Conservation (phyloP, 1,140 invertebrate species). For the Drosophila trapezifrons region DNA sequence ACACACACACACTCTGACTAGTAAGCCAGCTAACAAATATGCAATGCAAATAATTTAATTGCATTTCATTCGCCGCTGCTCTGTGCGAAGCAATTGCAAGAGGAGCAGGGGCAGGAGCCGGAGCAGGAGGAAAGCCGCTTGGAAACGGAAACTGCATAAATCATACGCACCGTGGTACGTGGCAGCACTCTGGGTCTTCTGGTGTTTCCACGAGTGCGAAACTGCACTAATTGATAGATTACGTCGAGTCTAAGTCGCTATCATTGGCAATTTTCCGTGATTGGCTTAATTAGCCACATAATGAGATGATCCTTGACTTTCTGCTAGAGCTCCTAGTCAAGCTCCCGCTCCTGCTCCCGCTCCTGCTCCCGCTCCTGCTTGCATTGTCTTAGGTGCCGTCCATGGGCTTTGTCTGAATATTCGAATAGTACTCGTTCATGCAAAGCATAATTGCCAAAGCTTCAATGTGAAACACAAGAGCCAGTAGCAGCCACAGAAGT, state of each 20-base stretch:
- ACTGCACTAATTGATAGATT: constrained; percentile 43
- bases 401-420: constrained; percentile 79
- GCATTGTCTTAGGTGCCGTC: constrained; percentile 82
- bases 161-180: constrained; percentile 65
- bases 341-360: too few species aligned
- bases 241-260: constrained; percentile 16
- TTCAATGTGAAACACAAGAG: constrained; percentile 45
- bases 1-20: constrained; percentile 14
- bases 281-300: constrained; percentile 39
- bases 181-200: constrained; percentile 30
- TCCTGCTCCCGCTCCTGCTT: constrained; percentile 29
- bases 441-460: constrained; percentile 64
- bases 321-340: not conserved
- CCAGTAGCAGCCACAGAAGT: constrained; percentile 10
- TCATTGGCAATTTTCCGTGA: constrained; percentile 27
- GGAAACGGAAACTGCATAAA: constrained; percentile 50
- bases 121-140: constrained; percentile 26
- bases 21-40: constrained; percentile 51
- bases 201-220: constrained; percentile 28
- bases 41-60: constrained; percentile 78
- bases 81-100: constrained; percentile 45
- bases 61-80: constrained; percentile 67
- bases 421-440: constrained; percentile 45
- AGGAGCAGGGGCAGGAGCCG: constrained; percentile 44
- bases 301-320: constrained; percentile 31